Percentiles rank a stretch among this genome's conserved stretches.
Conservation (phyloP, 2,797 vertebrate genomes). For the Sphenodon punctatus region DNA sequence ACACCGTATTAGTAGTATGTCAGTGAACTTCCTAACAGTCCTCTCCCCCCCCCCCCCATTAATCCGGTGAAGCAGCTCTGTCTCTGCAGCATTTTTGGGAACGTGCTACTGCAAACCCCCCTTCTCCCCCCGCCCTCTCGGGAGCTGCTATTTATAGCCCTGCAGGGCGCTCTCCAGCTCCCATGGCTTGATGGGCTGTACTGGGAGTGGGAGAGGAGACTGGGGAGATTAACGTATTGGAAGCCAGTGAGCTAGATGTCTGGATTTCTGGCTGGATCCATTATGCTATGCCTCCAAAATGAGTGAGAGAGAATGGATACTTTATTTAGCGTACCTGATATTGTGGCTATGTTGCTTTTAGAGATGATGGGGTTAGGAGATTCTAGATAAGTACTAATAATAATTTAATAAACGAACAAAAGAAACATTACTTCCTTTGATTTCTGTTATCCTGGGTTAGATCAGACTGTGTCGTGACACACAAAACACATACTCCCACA, state of each 20-base stretch:
- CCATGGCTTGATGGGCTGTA: conserved; percentile 16
- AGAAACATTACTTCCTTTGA: background rate
- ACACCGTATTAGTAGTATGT: background rate
- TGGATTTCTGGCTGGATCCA: background rate
- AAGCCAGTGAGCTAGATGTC: background rate
- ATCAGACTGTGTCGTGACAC: background rate
- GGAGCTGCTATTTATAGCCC: conserved; percentile 63
- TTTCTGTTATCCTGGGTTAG: background rate
- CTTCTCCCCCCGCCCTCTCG: background rate
- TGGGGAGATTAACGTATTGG: background rate
- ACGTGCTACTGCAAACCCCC: conserved; percentile 42
- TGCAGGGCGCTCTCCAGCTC: conserved; percentile 60
- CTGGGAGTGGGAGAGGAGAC: background rate
- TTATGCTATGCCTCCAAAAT: background rate
- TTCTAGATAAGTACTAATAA: background rate
- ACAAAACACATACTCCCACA: rapidly evolving
- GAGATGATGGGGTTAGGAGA: background rate
- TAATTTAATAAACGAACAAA: background rate
- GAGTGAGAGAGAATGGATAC: background rate
- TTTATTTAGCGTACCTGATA: background rate
- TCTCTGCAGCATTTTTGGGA: conserved; percentile 50
- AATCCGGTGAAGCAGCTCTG: conserved; percentile 14
- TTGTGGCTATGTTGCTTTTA: background rate
- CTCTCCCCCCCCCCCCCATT: background rate
- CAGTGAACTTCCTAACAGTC: conserved; percentile 9